These are phyloP conservation scores for Cephus nigrinus DNA, from an alignment of 2,888 invertebrate species.

Conservation along the genomic window DNA sequence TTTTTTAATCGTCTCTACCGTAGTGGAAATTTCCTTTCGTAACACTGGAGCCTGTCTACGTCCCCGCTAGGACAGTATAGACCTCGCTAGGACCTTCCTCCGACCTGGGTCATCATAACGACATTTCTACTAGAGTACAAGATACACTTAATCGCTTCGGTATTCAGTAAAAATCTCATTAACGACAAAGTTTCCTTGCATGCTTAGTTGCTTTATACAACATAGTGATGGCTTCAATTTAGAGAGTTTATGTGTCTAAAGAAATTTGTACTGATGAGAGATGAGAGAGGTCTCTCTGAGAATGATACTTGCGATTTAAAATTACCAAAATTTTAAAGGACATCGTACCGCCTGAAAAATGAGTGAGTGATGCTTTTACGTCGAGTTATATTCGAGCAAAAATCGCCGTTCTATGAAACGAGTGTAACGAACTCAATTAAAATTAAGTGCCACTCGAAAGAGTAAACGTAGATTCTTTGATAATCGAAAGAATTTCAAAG, in stretches of 20 bases:
- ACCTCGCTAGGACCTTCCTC: not conserved
- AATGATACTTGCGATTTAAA: not conserved
- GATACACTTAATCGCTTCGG: not conserved
- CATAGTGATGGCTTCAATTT: not conserved
- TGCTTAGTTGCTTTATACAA: not conserved
- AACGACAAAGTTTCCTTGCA: no score
- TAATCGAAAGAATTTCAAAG: not conserved
- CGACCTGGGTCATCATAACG: not conserved
- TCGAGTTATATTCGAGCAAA: not conserved
- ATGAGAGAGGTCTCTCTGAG: not conserved
- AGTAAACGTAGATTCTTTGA: constrained; percentile 11
- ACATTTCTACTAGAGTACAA: not conserved
- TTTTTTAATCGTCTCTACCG: not conserved
- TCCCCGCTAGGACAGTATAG: not conserved
- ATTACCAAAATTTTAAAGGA: not conserved
- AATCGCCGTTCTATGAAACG: constrained; percentile 28
- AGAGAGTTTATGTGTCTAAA: not conserved
- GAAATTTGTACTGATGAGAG: not conserved
- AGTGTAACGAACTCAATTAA: constrained; percentile 41
- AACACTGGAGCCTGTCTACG: not conserved
- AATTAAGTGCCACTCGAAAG: constrained; percentile 31
- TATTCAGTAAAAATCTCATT: no score
- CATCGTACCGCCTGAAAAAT: not conserved
- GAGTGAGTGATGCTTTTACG: not conserved
- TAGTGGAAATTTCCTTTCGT: not conserved